Percentiles rank a stretch among this genome's conserved stretches.
These are phyloP conservation scores for Nymphalis urticae DNA, from an alignment of 2,888 invertebrate genomes.

Conservation along the genomic window DNA sequence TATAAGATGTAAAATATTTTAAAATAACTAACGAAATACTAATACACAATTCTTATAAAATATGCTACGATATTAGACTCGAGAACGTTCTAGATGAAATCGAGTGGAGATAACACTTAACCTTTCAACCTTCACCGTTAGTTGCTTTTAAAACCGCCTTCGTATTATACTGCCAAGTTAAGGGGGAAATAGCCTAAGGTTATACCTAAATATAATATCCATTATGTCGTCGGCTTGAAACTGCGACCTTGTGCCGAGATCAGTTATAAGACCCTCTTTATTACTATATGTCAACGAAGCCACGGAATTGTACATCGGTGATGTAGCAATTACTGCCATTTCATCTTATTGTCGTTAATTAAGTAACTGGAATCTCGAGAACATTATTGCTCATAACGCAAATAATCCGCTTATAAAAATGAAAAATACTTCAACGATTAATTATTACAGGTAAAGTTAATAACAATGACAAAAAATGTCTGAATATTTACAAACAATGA, in stretches of 20 bases:
- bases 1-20: too few species aligned
- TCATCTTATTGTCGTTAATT: slow-evolving; percentile 11
- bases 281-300: slow-evolving; percentile 18
- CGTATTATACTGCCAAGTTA: slow-evolving; percentile 27
- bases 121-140: slow-evolving; percentile 29
- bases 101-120: slow-evolving; percentile 25
- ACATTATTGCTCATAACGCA: not conserved
- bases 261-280: slow-evolving; percentile 19
- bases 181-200: slow-evolving; percentile 25
- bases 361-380: not conserved
- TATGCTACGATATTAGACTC: slow-evolving; percentile 3
- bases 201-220: slow-evolving; percentile 30
- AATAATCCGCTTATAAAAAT: too few species aligned
- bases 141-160: slow-evolving; percentile 31
- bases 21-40: too few species aligned
- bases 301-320: slow-evolving; percentile 15
- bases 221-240: slow-evolving; percentile 25
- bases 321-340: slow-evolving; percentile 16
- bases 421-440: too few species aligned
- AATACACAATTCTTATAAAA: too few species aligned
- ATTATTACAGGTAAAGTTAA: too few species aligned
- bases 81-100: slow-evolving; percentile 22
- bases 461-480: too few species aligned
- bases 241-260: slow-evolving; percentile 19
- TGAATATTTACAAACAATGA: too few species aligned